Base-by-base conservation (phyloP, 2,113 vertebrate species). In the Scopus umbretta region DNA sequence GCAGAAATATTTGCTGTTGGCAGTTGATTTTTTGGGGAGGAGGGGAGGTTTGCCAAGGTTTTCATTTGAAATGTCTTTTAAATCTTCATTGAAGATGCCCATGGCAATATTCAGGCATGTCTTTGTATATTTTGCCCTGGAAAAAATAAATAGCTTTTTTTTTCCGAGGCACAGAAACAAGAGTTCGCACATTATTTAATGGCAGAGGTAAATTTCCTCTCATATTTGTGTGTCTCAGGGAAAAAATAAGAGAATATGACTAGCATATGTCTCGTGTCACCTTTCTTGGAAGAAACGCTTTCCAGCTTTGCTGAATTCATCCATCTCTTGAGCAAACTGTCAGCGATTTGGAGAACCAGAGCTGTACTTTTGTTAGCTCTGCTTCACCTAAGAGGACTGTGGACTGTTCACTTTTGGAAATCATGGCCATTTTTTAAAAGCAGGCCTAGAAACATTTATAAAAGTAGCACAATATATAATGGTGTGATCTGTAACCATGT, bases 1-100 rank as follows among this genome's bases (percentile, higher is more conserved):
- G 76, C 58, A 93, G 92, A 94, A 97, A 94, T 91, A 91, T 94
- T 95, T 96, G 88, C 82, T 95, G 91, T 87, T 97, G 94, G 83
- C 88, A 40, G 88, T 47, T 87, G 65, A 82, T 81, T 91, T 86
- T 96, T 89, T 55, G 34, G 58, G 71, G 84, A 86, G 80, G 36
- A 91, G 53, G 43, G 36, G 56, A 74, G 15, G 22, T 88, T 96
- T 86, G 72, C 90, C 85, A 86, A 90, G 43, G 8, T 92, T 95
- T 94, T 92, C 15, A 88, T 93, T 83, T 92, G 74, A 95, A 92
- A 91, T 66, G 15, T 73, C 84, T 95, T 96, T 94, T 71, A 82
- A 90, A 90, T 90, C 63, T 91, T 88, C 78, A 50, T 95, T 90
- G 76, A 81, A 86, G 66, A 13, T 94, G 86, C 91, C 73, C 55